Base-by-base conservation (phyloP, 2,113 vertebrate genomes). In the Notarius lentiginosus region DNA sequence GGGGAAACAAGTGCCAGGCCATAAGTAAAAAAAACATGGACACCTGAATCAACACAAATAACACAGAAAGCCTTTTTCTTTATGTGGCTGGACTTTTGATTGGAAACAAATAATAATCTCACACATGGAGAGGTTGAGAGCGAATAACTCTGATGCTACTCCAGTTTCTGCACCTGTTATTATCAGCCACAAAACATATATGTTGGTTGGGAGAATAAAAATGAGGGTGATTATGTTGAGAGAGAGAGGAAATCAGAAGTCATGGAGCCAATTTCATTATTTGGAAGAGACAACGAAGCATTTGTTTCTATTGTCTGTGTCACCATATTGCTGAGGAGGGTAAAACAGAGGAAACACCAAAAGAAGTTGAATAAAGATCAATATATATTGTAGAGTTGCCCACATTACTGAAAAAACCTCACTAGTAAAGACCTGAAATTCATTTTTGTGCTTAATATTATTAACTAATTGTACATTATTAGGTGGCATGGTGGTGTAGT, bases 101-200 rank as follows among this genome's bases (percentile, higher is more conserved):
- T 41, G 34, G 34, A 41, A 41, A 41, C 34, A 41, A 41, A 41
- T 41, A 41, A 41, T 41, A 41, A 41, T 41, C 34, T 41, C 34
- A 41, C 34, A 41, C 34, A 81, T 27, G 61, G 55, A 81, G 1
- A 81, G 79, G 56, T 81, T 81, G 22, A 81, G 55, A 60, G 79
- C 22, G 41, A 81, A 60, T 4, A 41, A 81, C 61, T 81, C 79
- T 18, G 79, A 81, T 30, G 20, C 79, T 34, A 34, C 15, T 60
- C 55, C n/a, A 5, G 51, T 73, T 41, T n/a, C 30, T 22, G 41
- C 65, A 41, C n/a, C 8, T 30, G 12, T 11, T 34, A 41, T 1
- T 12, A 61, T 41, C 56, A 60, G 17, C 22, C 30, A 5, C 15
- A 81, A 60, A 61, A 81, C 79, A 81, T 81, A 81, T 34, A 61